A percentile compares a stretch with the other conserved stretches of the same genome.
phyloP scores from a whole-genome alignment of 2,113 vertebrate genomes.

The Cynocephalus volans region DNA sequence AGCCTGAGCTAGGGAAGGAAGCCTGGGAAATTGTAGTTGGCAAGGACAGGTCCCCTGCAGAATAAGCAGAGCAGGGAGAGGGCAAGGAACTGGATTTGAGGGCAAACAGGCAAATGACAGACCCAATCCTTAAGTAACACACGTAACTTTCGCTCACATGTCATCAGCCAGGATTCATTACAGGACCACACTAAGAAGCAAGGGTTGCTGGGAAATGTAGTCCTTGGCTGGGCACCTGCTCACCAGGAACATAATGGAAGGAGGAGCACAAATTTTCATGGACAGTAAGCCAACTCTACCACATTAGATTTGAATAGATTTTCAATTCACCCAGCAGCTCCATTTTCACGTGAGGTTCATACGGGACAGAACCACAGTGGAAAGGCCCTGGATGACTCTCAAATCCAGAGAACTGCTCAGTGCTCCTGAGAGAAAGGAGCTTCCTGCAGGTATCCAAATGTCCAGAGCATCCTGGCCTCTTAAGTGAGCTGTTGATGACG shows the following conservation, averaged over 20 bases:
- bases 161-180: not conserved
- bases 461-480: not conserved
- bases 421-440: not conserved
- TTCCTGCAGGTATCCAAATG: not conserved
- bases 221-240: not conserved
- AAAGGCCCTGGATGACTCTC: not conserved
- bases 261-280: not conserved
- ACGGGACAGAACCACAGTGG: not conserved
- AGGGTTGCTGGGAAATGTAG: conserved; percentile 6
- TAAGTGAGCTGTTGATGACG: not conserved
- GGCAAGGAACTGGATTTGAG: not conserved
- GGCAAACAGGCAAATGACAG: not conserved
- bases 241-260: not conserved
- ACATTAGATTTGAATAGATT: not conserved
- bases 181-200: not conserved
- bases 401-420: too few relatives aligned
- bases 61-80: not conserved
- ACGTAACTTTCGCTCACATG: not conserved
- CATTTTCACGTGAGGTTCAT: not conserved
- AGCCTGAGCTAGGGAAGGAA: conserved; percentile 14
- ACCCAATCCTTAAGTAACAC: not conserved
- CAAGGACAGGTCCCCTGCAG: not conserved
- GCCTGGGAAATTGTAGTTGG: not conserved
- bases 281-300: not conserved
- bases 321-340: not conserved